Base-by-base conservation (phyloP, 1,140 invertebrate genomes). In the Mactra quadrangularis region DNA sequence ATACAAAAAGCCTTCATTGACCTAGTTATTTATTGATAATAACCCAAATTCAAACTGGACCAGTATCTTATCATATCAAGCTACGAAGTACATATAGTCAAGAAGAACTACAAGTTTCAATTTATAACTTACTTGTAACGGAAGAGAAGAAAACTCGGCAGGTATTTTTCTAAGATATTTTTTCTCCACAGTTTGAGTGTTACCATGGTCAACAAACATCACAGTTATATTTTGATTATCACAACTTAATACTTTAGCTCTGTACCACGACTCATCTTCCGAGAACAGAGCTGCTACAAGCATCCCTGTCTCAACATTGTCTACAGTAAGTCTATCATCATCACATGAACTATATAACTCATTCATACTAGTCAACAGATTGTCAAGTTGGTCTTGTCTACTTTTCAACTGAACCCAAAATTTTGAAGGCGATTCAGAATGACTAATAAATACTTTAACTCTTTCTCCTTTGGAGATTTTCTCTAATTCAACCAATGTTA, bases 201-300 rank as follows among this genome's bases (percentile, higher is more conserved):
- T 94, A 87, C 94, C 94, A 87, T 94, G 93, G 90, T 95, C 94
- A 88, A 94, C 91, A 86, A 94, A 92, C 72, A 95, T 94, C 0
- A 97, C 92, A 90, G 85, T 94, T 87, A 72, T 91, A 0, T 95
- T 95, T 93, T 75, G 35, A n/a, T 88, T 78, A 57, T 95, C 95
- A 4, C 94, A 94, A n/a, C 96, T 95, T 0, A 96, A 91, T 15
- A 97, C 95, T 85, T 95, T 94, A 0, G 96, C 96, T 72, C 97
- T 93, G 88, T 97, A 97, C 96, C 96, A 97, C 0, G 93, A 88
- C 45, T 95, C 94, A 89, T 97, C 96, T 0, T 95, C 95, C 0
- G 94, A 94, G 87, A 95, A 96, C 76, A 95, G 93, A 0, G 96
- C 96, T 33, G 95, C 93, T 88, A 97, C 0, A 95, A 86, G 6